A percentile compares a stretch with the other conserved stretches of the same genome.
Conservation (phyloP, 2,888 invertebrate genomes). For the Gymnocheta viridis region DNA sequence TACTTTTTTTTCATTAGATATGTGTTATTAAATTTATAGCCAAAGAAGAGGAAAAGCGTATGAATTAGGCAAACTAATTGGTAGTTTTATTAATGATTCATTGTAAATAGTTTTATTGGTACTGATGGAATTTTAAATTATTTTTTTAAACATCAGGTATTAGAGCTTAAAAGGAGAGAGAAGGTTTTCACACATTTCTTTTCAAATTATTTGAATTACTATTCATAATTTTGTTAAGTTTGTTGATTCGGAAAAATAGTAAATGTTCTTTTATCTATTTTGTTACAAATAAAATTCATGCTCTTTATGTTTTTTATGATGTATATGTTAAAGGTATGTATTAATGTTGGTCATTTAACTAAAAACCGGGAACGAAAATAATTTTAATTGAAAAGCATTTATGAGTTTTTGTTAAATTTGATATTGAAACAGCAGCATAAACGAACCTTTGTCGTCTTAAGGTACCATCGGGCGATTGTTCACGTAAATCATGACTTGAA, state of each 20-base stretch:
- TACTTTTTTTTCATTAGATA: background rate
- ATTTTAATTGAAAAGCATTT: slow-evolving; percentile 51
- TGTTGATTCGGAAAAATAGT: background rate
- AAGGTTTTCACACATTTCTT: background rate
- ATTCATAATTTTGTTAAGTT: background rate
- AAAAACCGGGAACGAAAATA: slow-evolving; percentile 11
- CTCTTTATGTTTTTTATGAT: slow-evolving; percentile 20
- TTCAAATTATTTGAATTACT: slow-evolving; percentile 1
- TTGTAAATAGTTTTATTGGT: slow-evolving; percentile 14
- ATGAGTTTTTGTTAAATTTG: slow-evolving; percentile 68
- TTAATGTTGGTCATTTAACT: slow-evolving; percentile 49
- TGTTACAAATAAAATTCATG: slow-evolving; percentile 25
- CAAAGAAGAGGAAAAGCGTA: slow-evolving; percentile 54
- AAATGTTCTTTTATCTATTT: slow-evolving; percentile 4
- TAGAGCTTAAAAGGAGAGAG: background rate
- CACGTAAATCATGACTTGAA: slow-evolving; percentile 89
- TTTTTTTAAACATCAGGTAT: background rate
- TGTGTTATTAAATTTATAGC: background rate
- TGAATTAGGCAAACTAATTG: slow-evolving; percentile 69
- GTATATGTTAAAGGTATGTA: slow-evolving; percentile 56
- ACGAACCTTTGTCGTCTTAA: slow-evolving; percentile 90
- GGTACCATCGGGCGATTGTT: slow-evolving; percentile 88
- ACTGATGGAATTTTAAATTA: slow-evolving; percentile 23
- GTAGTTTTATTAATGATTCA: slow-evolving; percentile 26
- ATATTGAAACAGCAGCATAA: slow-evolving; percentile 71